phyloP scores from a whole-genome alignment of 2,888 invertebrate genomes.

The Halictus ligatus region DNA sequence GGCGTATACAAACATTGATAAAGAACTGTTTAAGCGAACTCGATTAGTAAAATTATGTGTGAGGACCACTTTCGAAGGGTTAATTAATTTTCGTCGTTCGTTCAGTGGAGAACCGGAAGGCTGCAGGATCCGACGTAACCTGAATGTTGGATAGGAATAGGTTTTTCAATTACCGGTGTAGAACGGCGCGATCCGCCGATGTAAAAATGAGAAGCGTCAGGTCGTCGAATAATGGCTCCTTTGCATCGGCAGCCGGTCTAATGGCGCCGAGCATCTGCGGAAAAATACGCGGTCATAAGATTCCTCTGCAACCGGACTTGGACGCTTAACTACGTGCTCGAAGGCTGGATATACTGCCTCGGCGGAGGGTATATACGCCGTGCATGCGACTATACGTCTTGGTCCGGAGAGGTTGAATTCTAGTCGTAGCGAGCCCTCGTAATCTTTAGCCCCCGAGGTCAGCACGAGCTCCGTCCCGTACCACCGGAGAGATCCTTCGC shows the following conservation, averaged over 20 bases:
- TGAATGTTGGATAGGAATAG: background rate
- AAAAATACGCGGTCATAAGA: slow-evolving; percentile 65
- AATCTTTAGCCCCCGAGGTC: slow-evolving; percentile 82
- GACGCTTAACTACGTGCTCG: slow-evolving; percentile 53
- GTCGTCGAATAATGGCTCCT: slow-evolving; percentile 46
- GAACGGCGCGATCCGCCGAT: background rate
- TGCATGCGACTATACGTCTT: slow-evolving; percentile 56
- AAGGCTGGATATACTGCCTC: slow-evolving; percentile 41
- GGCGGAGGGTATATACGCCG: slow-evolving; percentile 16
- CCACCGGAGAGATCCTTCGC: slow-evolving; percentile 71
- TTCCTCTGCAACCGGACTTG: slow-evolving; percentile 66
- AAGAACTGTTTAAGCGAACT: too few species aligned
- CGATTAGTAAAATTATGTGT: too few species aligned
- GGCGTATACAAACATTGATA: too few species aligned
- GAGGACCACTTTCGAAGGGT: too few species aligned
- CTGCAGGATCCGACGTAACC: background rate
- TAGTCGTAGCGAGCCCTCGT: slow-evolving; percentile 78
- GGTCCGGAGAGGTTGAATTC: slow-evolving; percentile 72
- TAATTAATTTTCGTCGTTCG: too few species aligned
- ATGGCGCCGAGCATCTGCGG: slow-evolving; percentile 52
- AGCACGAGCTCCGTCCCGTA: slow-evolving; percentile 74
- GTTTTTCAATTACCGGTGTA: background rate
- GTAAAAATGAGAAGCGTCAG: slow-evolving; percentile 15
- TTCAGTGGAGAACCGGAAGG: too few species aligned
- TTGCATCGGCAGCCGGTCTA: slow-evolving; percentile 48